Conservation (phyloP, 2,888 invertebrate species). For the Rhaphigaster nebulosa region DNA sequence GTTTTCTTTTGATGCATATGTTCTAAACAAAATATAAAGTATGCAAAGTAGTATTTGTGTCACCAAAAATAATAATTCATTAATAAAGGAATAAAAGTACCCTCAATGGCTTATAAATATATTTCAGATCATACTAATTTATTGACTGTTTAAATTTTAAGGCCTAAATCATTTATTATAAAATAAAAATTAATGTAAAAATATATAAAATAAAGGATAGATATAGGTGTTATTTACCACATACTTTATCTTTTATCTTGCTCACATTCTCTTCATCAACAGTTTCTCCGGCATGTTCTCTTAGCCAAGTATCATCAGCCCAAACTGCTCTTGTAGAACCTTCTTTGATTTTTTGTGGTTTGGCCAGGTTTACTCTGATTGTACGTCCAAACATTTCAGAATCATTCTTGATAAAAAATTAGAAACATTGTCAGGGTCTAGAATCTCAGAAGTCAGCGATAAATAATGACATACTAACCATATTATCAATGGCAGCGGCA, state of each 20-base stretch:
- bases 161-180: neutral
- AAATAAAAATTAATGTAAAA: neutral
- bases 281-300: constrained; percentile 95
- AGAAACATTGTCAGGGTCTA: neutral
- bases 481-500: constrained; percentile 98
- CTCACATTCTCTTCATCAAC: constrained; percentile 71
- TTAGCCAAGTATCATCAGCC: constrained; percentile 99
- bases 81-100: neutral
- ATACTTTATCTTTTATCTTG: constrained; percentile 57
- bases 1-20: neutral
- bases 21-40: neutral
- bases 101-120: neutral
- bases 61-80: neutral
- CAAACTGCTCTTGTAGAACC: constrained; percentile 95
- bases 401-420: constrained; percentile 81
- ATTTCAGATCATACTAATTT: neutral
- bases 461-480: constrained; percentile 76
- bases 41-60: neutral
- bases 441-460: constrained; percentile 3
- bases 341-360: constrained; percentile 96
- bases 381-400: constrained; percentile 97
- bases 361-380: constrained; percentile 95
- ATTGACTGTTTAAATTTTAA: neutral
- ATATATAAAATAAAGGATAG: neutral
- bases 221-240: neutral